These are phyloP conservation scores for Drosophila lacteicornis DNA, from an alignment of 1,140 invertebrate species.

Conservation along the genomic window DNA sequence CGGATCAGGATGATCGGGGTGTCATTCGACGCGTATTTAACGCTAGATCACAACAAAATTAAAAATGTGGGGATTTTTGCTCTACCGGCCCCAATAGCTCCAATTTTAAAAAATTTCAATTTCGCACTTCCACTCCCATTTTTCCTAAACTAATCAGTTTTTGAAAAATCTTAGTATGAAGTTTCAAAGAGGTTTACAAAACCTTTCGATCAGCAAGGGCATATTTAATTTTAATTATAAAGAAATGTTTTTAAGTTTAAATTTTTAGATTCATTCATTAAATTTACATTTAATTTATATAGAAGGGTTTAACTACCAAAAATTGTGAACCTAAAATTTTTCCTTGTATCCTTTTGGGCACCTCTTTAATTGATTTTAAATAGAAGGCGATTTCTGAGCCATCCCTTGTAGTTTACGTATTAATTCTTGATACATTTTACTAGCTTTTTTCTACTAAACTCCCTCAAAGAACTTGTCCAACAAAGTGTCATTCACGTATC, in stretches of 20 bases:
- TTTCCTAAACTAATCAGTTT: no score
- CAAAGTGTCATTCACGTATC: slow-evolving; percentile 88
- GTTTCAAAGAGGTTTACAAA: no score
- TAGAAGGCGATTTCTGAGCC: neutral
- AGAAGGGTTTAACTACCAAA: neutral
- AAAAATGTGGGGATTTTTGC: no score
- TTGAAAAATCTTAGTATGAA: no score
- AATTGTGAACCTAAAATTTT: neutral
- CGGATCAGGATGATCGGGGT: no score
- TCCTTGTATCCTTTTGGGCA: neutral
- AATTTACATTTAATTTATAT: neutral
- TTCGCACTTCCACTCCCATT: no score
- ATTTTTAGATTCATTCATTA: neutral
- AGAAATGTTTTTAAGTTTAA: neutral
- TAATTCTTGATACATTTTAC: no score
- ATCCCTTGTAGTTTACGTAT: neutral
- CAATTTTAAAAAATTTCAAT: no score
- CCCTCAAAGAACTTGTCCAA: slow-evolving; percentile 49
- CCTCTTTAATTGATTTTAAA: neutral
- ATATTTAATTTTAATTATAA: neutral
- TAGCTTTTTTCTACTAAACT: slow-evolving; percentile 7
- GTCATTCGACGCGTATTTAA: no score
- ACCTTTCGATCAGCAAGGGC: no score
- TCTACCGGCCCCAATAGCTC: no score
- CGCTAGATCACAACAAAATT: no score